Evolutionary conservation across 2,113 vertebrate species (phyloP), one percentile per base, ranked within the genome.

Genomic region (Mesitornis unicolor): DNA sequence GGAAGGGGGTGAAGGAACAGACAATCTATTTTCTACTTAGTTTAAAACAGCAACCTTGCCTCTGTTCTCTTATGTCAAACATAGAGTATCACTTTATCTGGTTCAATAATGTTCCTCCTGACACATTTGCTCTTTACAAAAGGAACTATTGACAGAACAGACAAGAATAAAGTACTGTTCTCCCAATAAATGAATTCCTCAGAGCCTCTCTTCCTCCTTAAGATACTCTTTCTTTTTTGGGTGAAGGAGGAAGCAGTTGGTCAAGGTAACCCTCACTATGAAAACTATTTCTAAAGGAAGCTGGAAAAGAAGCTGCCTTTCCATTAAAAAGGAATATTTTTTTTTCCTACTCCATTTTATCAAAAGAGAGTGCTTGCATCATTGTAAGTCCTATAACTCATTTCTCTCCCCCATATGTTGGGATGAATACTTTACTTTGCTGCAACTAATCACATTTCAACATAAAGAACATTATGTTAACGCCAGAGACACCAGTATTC

Each of bases 101-200:
- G 75, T 36, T 90, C 89, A 94, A 84, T 93, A 87, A 88, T 38
- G 64, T 74, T 85, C 78, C 69, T 96, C 74, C 89, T 65, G 86
- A 95, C 93, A 70, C n/a, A 65, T 75, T 91, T 88, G 70, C 50
- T 81, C 91, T 73, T 81, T 74, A 77, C 74, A 60, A 60, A 93
- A 93, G 53, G 56, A 91, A 47, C 67, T 80, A 89, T 64, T 87
- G 90, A 89, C 60, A 73, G 68, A 64, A 87, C 64, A 74, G 36
- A 57, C 59, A 73, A 84, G 77, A 69, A 63, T 56, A 87, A 89
- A 87, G 81, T 91, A 73, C 76, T 33, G 21, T 35, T 86, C 77
- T 94, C 87, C 84, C 73, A 60, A 76, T 73, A 93, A 81, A 90
- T 86, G 67, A 79, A 86, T 74, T 76, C 74, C 74, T 87, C 74